Percentiles rank a stretch among this genome's conserved stretches.
Conservation (phyloP, 2,888 invertebrate species). For the Papilio elwesi region DNA sequence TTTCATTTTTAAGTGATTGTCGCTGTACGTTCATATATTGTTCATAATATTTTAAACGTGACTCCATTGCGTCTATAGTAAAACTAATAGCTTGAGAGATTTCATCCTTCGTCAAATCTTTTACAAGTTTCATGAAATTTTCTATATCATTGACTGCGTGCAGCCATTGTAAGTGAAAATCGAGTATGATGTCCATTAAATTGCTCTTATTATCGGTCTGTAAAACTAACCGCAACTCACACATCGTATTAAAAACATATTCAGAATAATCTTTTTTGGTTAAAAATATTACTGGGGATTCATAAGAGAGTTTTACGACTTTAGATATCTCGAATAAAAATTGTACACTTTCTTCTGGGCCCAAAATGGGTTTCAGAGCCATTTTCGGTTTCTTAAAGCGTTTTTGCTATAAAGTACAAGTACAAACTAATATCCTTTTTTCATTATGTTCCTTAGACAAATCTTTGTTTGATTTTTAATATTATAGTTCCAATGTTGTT, state of each 20-base stretch:
- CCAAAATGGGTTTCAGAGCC: conserved; percentile 40
- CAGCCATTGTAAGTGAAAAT: conserved; percentile 74
- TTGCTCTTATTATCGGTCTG: conserved; percentile 52
- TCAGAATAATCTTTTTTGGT: conserved; percentile 71
- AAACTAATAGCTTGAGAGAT: conserved; percentile 64
- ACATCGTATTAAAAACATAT: conserved; percentile 65
- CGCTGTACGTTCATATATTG: conserved; percentile 63
- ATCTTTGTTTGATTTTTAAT: neutral
- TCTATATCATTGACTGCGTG: conserved; percentile 68
- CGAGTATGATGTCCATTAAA: conserved; percentile 65
- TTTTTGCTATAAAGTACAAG: neutral
- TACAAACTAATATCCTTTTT: neutral
- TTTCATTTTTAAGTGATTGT: conserved; percentile 53
- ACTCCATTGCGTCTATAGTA: conserved; percentile 66
- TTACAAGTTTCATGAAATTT: conserved; percentile 55
- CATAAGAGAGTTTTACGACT: conserved; percentile 72
- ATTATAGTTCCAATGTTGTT: no score
- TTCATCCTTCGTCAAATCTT: conserved; percentile 59
- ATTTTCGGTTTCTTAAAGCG: conserved; percentile 11
- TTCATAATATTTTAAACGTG: conserved; percentile 66
- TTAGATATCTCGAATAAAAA: conserved; percentile 71
- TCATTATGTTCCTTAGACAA: conserved; percentile 1
- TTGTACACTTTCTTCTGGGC: conserved; percentile 48
- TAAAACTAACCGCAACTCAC: conserved; percentile 60
- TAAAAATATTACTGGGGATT: conserved; percentile 68